Evolutionary conservation across 2,888 invertebrate species (phyloP).

Genomic region (Parochlus steinenii): DNA sequence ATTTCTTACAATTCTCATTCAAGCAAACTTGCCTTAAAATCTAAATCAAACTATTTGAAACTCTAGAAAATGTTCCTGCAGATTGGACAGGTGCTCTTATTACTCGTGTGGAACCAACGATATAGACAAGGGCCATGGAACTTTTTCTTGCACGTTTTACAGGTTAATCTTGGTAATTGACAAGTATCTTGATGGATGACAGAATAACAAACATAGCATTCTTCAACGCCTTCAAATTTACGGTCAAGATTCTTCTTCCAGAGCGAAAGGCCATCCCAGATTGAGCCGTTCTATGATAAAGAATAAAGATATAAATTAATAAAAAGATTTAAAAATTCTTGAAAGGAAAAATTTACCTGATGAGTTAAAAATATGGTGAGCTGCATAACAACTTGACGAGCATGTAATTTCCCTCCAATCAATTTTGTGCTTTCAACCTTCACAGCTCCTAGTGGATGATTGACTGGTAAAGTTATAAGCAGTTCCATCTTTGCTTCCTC

Average conservation of each 20-base stretch:
- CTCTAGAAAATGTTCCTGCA: constrained; percentile 61
- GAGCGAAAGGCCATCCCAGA: constrained; percentile 69
- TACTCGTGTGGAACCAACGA: constrained; percentile 91
- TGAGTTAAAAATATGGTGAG: constrained; percentile 72
- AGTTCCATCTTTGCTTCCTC: constrained; percentile 72
- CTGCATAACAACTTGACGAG: constrained; percentile 62
- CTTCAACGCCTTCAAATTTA: constrained; percentile 78
- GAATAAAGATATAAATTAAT: constrained; percentile 11
- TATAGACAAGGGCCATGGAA: constrained; percentile 86
- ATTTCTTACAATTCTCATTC: too few relatives aligned
- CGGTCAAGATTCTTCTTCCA: constrained; percentile 82
- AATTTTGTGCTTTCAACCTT: constrained; percentile 50
- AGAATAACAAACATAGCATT: constrained; percentile 93
- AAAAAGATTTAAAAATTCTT: too few relatives aligned
- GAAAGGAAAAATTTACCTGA: too few relatives aligned
- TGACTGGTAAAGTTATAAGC: constrained; percentile 54
- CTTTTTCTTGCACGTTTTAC: constrained; percentile 84
- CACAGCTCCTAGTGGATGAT: constrained; percentile 71
- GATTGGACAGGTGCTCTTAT: constrained; percentile 85
- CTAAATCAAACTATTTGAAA: too few relatives aligned
- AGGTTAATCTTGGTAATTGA: constrained; percentile 68
- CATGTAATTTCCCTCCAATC: constrained; percentile 51
- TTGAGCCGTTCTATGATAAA: constrained; percentile 60
- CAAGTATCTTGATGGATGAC: constrained; percentile 69
- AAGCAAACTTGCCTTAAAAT: too few relatives aligned